Evolutionary conservation across 2,797 vertebrate genomes (phyloP).

Genomic region (Buphagus erythrorhynchus): DNA sequence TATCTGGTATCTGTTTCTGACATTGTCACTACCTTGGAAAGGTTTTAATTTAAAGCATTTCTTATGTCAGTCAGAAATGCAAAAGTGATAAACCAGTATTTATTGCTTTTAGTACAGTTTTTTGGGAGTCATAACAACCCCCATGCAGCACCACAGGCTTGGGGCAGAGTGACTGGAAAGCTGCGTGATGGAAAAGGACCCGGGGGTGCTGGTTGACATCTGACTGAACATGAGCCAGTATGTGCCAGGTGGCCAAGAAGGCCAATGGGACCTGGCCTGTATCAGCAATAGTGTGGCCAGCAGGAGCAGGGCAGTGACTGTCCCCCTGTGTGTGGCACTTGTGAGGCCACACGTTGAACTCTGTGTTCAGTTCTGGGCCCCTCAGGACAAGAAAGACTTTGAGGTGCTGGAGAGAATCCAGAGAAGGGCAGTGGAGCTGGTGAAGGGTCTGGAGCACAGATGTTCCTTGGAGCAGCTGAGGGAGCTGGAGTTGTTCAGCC

Average conservation of each 20-base stretch:
- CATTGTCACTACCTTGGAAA: neutral
- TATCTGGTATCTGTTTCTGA: neutral
- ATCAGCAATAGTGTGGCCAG: neutral
- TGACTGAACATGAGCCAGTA: neutral
- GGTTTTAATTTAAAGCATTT: neutral
- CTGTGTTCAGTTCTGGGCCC: neutral
- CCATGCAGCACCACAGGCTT: neutral
- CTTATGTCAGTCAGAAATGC: neutral
- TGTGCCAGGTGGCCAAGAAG: neutral
- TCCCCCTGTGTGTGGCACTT: accelerated
- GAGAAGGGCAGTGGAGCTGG: accelerated
- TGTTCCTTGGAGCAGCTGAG: neutral
- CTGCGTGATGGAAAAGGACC: neutral
- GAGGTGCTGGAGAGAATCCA: neutral
- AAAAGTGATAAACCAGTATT: neutral
- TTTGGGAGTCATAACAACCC: neutral
- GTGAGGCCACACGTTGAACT: accelerated
- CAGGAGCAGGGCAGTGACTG: accelerated
- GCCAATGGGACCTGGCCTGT: accelerated
- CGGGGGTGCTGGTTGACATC: too few relatives aligned
- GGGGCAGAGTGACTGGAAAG: neutral
- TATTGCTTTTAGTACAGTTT: neutral
- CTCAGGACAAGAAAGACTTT: too few relatives aligned
- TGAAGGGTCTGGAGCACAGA: neutral
- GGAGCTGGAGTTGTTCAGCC: neutral